Evolutionary conservation across 2,888 invertebrate genomes (phyloP), one percentile per base, ranked within the genome.

Genomic region (Campaea margaritaria): DNA sequence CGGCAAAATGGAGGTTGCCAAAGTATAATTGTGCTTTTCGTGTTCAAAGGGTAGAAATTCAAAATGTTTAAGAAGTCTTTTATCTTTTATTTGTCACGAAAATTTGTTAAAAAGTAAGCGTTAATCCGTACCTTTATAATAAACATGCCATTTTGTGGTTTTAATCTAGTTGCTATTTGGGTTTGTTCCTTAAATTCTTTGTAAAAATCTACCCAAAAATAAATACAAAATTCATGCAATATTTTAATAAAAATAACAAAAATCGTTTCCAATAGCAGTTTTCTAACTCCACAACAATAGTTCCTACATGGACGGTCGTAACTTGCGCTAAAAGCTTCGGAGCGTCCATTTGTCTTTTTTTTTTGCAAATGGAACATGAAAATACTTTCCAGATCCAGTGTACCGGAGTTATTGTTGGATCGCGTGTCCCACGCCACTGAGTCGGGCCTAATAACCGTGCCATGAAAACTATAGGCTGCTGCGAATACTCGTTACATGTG

Each of bases 361-460:
- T 68, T 71, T 69, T 58, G 69, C 64, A 65, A 71, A 75, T 58
- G 58, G 44, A 57, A 54, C 59, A 53, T 51, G 62, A 67, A 69
- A 57, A 57, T 53, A 46, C 34, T 48, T 52, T 58, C 46, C 47
- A 43, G 36, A 49, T 65, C 61, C 64, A 55, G 58, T 27, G 43
- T 49, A 46, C 14, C 55, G 48, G 56, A 48, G 65, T 73, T 80
- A 81, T 78, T 67, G 72, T 70, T 11, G 53, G 54, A 75, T 83
- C 74, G 83, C 83, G 83, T 83, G 82, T 54, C 55, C 50, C 16
- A 55, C 49, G 52, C 59, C 60, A 71, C 67, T 72, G 72, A 70
- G 70, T 74, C 60, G 70, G 67, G 65, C 39, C 50, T 78, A 75
- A 78, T 73, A 73, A 72, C 71, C 69, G 65, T 70, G 62, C 56